Base-by-base conservation (phyloP, 2,113 vertebrate species). In the Eidolon helvum region DNA sequence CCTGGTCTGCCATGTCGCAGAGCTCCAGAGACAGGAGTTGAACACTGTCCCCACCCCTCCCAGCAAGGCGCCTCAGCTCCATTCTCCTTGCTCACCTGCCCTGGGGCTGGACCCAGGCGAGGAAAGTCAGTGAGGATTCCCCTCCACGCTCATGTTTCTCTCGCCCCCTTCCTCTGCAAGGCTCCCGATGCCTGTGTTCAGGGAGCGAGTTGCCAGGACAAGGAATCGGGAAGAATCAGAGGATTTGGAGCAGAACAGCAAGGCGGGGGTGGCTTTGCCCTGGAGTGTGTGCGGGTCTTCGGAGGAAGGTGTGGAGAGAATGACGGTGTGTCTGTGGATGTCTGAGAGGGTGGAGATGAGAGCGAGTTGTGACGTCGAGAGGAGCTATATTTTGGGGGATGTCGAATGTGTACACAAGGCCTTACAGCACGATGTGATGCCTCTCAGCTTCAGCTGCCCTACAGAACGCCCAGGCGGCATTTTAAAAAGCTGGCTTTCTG, bases 391-490 rank as follows among this genome's bases (percentile, higher is more conserved):
- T 26, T 18, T 7, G 48, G 10, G 43, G 78, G 10, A 6, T 43
- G 66, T 33, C 9, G 4, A 18, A 9, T 5, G 15, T 26, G 16
- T 18, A 19, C 22, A 22, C 38, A 35, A 43, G 30, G 12, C 35
- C 33, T 43, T 7, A 11, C 15, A 2, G 48, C 22, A 2, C 2
- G 5, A 16, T 1, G 1, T 4, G 2, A 1, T 1, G 55, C n/a
- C 65, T 63, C 40, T 35, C 28, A 5, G 5, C 22, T 16, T 4
- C 24, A 10, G 28, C 71, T 33, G 22, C n/a, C 28, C 71, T 71
- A 10, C 33, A 14, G 43, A 45, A 33, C 2, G 57, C 50, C 65
- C 79, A 3, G 0, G 1, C 3, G 53, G 53, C 87, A n/a, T 10
- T 24, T 72, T 30, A 1, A 19, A 43, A 40, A 5, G 19, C 14